These are phyloP conservation scores for Zeugodacus cucurbitae DNA, from an alignment of 1,140 invertebrate genomes.

Conservation along the genomic window DNA sequence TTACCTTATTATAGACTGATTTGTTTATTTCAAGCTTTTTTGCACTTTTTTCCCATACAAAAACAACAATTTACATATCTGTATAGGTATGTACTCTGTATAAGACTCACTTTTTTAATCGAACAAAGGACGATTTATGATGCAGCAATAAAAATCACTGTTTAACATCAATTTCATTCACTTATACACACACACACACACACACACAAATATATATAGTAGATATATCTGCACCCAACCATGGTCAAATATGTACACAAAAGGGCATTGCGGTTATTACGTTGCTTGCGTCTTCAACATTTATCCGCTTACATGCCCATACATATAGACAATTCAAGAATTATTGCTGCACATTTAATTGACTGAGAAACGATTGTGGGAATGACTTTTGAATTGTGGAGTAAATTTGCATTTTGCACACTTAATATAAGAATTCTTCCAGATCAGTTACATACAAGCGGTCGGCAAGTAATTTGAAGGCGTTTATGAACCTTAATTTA, in stretches of 20 bases:
- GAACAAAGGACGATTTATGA: constrained; percentile 32
- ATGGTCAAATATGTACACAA: neutral
- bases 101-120: neutral
- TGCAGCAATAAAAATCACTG: constrained; percentile 4
- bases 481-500: neutral
- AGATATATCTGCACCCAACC: neutral
- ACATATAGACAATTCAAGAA: neutral
- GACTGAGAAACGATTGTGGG: neutral
- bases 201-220: no score
- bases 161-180: neutral
- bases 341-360: constrained; percentile 18
- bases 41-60: neutral
- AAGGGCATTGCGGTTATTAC: neutral
- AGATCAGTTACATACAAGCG: neutral
- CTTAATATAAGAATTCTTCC: neutral
- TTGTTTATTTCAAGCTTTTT: neutral
- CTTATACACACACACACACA: neutral
- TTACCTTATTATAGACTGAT: neutral
- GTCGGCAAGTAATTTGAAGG: neutral
- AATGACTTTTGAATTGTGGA: neutral
- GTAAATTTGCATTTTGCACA: neutral
- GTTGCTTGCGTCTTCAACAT: neutral
- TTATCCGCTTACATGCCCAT: neutral
- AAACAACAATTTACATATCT: neutral
- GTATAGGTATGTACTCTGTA: neutral